A percentile compares a stretch with the other conserved stretches of the same genome.
Evolutionary conservation across 2,113 vertebrate genomes (phyloP).

Genomic region (Rhynchomys soricoides): DNA sequence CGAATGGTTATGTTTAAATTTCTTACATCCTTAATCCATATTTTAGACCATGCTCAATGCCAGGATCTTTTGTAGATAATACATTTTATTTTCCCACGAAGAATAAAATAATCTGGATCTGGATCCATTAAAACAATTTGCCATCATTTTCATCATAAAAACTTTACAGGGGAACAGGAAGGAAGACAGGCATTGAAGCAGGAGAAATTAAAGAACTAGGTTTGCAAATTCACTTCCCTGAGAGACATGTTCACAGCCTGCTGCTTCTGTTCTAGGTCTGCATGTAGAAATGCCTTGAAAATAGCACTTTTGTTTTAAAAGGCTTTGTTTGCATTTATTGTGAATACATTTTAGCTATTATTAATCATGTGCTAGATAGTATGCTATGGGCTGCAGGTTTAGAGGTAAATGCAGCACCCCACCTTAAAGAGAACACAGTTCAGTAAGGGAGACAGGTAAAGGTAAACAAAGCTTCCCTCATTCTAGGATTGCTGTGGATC

Average conservation of each 20-base stretch:
- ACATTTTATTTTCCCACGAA: constrained; percentile 27
- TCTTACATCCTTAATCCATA: neutral
- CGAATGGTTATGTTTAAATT: neutral
- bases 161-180: neutral
- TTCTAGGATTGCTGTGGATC: neutral
- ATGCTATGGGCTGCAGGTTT: neutral
- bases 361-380: neutral
- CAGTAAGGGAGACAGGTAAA: neutral
- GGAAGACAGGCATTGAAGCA: neutral
- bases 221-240: constrained; percentile 14
- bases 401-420: neutral
- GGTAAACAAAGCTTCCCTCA: neutral
- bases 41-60: neutral
- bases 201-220: neutral
- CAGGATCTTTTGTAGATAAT: constrained; percentile 12
- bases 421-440: neutral
- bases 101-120: neutral
- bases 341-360: neutral
- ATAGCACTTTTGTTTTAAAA: neutral
- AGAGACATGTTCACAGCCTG: neutral
- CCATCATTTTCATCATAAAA: neutral
- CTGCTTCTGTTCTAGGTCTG: constrained; percentile 13
- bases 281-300: neutral
- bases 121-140: neutral
- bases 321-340: neutral